Evolutionary conservation across 2,888 invertebrate species (phyloP), one percentile per base, ranked within the genome.

Genomic region (Agrypnus murinus): DNA sequence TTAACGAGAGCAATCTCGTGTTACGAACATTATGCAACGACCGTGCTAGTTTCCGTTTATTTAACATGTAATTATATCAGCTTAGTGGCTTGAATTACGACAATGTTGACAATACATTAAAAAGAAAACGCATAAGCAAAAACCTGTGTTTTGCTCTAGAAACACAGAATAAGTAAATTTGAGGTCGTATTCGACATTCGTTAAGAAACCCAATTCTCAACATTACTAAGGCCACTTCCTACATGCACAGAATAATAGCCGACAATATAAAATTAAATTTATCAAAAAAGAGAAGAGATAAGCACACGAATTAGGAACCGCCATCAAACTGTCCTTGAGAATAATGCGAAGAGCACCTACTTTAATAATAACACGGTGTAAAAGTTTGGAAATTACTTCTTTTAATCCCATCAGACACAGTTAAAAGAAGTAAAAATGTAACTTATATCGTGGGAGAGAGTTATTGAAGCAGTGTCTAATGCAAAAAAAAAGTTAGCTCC

Each of bases 151-250:
- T 57, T 65, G 65, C 55, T 55, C 65, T 45, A 65, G 57, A 57
- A 65, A 65, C 65, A 65, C 65, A 55, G 65, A 65, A 65, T 65
- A 65, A 55, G 25, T 57, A 65, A 57, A 65, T 65, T 65, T 65
- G 40, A 65, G 65, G 65, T 65, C 65, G 65, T 14, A 65, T 55
- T 45, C 43, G 34, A 65, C 65, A 65, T 65, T 65, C 45, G 65
- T 57, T 17, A n/a, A 5, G 40, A 57, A 40, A 55, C 65, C 65
- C 55, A 34, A 12, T 65, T 65, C 45, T 25, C 55, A 65, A 65
- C 57, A 57, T 17, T 19, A 34, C 17, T 55, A 15, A 57, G 10
- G 57, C 45, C 12, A 5, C 40, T 38, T 10, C 46, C 46, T 12
- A 32, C 34, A n/a, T 32, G 14, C 48, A 55, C 17, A 36, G 36